phyloP scores from a whole-genome alignment of 64 coral and sea anemone genomes.

The Actinia tenebrosa region DNA sequence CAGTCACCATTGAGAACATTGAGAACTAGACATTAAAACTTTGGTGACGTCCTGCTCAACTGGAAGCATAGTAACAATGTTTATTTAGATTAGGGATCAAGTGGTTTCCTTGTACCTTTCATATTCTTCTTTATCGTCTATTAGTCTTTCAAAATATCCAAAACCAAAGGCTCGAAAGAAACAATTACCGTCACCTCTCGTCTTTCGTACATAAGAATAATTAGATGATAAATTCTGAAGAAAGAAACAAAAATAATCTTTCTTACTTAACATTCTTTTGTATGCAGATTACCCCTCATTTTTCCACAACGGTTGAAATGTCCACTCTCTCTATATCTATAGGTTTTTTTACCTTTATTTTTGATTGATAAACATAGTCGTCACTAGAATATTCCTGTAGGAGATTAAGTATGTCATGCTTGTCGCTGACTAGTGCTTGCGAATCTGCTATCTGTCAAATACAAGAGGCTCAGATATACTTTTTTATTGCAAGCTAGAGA shows the following conservation, averaged over 20 bases:
- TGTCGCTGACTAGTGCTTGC: constrained; percentile 56
- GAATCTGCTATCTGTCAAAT: constrained; percentile 79
- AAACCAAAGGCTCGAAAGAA: constrained; percentile 98
- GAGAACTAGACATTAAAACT: too few species aligned
- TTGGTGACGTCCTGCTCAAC: too few species aligned
- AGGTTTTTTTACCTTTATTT: constrained; percentile 65
- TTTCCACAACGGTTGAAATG: too few species aligned
- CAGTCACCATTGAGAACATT: too few species aligned
- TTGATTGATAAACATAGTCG: constrained; percentile 83
- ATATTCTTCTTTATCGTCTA: constrained; percentile 78
- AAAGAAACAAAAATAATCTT: not conserved
- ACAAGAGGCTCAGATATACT: not conserved
- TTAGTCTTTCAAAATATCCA: constrained; percentile 73
- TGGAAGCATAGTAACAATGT: too few species aligned
- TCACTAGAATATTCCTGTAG: constrained; percentile 70
- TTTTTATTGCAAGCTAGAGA: not conserved
- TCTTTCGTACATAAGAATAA: constrained; percentile 91
- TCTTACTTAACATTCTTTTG: not conserved
- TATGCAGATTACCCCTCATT: too few species aligned
- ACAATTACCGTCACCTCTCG: constrained; percentile 96
- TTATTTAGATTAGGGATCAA: not conserved
- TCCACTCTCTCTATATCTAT: too few species aligned
- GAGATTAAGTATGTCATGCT: constrained; percentile 62
- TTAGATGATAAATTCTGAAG: constrained; percentile 68
- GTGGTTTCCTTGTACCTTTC: constrained; percentile 55